Conservation (phyloP, 2,888 invertebrate species). For the Troides helena region DNA sequence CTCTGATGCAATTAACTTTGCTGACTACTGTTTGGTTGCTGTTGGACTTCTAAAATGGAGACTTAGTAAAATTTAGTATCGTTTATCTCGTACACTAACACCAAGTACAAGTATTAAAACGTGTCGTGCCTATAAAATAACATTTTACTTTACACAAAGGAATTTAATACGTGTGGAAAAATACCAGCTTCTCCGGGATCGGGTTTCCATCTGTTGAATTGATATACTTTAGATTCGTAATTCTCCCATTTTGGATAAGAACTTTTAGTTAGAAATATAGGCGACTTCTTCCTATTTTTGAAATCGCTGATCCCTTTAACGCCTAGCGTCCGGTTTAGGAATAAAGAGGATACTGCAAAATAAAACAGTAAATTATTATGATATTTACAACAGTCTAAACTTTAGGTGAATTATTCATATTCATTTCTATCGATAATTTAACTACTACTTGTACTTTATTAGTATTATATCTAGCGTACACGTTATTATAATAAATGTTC, state of each 20-base stretch:
- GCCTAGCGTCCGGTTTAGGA: conserved; percentile 32
- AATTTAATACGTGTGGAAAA: neutral
- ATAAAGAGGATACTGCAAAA: conserved; percentile 39
- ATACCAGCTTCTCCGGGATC: conserved; percentile 46
- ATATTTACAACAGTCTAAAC: neutral
- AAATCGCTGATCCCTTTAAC: conserved; percentile 19
- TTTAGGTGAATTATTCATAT: neutral
- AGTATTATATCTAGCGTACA: too few species aligned
- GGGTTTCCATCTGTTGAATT: conserved; percentile 38
- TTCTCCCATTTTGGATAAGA: conserved; percentile 30
- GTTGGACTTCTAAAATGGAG: too few species aligned
- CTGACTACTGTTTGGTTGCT: too few species aligned
- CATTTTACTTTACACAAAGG: neutral
- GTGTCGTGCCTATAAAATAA: too few species aligned
- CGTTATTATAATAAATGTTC: too few species aligned
- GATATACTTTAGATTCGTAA: conserved; percentile 31
- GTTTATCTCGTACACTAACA: too few species aligned
- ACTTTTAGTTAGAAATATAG: conserved; percentile 18
- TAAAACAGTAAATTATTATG: neutral
- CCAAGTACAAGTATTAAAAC: too few species aligned
- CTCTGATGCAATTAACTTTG: too few species aligned
- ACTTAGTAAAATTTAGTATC: too few species aligned
- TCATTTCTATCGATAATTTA: neutral
- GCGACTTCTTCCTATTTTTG: conserved; percentile 9
- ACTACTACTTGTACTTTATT: too few species aligned